Conservation (phyloP, 2,113 vertebrate genomes). For the Cyrtonyx montezumae region DNA sequence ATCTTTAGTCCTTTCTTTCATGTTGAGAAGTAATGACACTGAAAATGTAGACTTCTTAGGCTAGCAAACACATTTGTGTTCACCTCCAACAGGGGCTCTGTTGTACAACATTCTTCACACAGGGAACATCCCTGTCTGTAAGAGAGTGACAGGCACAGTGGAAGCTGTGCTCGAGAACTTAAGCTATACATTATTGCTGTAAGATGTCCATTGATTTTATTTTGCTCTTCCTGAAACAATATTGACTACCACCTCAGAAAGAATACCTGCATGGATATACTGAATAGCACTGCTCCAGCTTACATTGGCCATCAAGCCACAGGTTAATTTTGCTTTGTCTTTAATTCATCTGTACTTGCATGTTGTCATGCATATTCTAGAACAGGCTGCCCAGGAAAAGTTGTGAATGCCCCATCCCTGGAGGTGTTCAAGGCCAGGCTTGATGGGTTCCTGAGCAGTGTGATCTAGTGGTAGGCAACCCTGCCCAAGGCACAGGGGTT, state of each 20-base stretch:
- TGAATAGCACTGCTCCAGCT: background rate
- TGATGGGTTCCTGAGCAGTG: too few relatives aligned
- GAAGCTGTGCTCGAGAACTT: background rate
- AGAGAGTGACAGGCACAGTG: background rate
- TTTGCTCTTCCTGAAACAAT: background rate
- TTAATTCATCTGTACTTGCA: background rate
- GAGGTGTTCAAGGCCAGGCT: too few relatives aligned
- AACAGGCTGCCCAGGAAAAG: too few relatives aligned
- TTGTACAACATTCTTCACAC: fast-evolving
- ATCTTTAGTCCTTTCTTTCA: background rate
- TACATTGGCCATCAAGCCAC: background rate
- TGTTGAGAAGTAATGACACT: background rate
- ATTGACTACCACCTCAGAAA: background rate
- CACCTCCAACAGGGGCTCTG: fast-evolving
- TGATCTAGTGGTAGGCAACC: too few relatives aligned
- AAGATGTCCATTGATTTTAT: background rate
- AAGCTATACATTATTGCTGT: background rate
- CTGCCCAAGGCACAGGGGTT: too few relatives aligned
- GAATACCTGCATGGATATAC: background rate
- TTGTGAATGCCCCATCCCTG: too few relatives aligned
- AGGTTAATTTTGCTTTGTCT: background rate
- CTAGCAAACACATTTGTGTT: background rate
- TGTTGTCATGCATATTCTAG: background rate
- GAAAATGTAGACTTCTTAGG: background rate
- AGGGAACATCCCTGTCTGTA: fast-evolving